Conservation (phyloP, 1,140 invertebrate genomes). For the Capitella teleta region DNA sequence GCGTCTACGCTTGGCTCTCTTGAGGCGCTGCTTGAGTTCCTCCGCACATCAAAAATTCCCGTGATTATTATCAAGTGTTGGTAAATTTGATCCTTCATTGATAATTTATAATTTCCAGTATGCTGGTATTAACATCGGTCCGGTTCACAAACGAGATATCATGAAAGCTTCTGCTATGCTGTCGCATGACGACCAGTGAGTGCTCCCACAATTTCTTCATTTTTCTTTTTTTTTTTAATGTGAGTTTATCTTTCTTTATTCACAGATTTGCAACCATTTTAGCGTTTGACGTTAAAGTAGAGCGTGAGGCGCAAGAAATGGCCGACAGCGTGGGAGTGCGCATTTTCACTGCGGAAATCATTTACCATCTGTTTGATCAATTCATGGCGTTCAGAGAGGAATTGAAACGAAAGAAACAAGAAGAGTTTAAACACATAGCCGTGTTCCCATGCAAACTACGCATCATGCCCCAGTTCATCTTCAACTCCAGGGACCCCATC, state of each 20-base stretch:
- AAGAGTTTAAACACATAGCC: slow-evolving; percentile 84
- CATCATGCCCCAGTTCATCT: slow-evolving; percentile 79
- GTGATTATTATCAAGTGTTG: too few relatives aligned
- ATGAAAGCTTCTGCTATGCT: slow-evolving; percentile 99
- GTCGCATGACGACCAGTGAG: slow-evolving; percentile 92
- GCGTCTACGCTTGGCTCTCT: slow-evolving; percentile 96
- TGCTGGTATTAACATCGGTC: slow-evolving; percentile 95
- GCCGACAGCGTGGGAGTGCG: slow-evolving; percentile 87
- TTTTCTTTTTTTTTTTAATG: too few relatives aligned
- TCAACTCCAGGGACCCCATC: slow-evolving; percentile 96
- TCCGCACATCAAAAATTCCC: slow-evolving; percentile 89
- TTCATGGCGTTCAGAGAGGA: slow-evolving; percentile 92
- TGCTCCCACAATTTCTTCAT: slow-evolving; percentile 29
- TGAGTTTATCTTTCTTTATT: slow-evolving; percentile 11
- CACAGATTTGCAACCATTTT: slow-evolving; percentile 88
- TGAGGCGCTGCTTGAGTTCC: slow-evolving; percentile 92
- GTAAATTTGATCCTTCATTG: too few relatives aligned
- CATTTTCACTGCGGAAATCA: slow-evolving; percentile 98
- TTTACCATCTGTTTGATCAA: slow-evolving; percentile 98
- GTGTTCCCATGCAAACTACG: slow-evolving; percentile 96
- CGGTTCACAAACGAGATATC: slow-evolving; percentile 97
- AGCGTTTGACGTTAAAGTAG: slow-evolving; percentile 98
- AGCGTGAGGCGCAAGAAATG: slow-evolving; percentile 91
- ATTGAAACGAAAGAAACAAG: slow-evolving; percentile 79
- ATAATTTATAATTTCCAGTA: slow-evolving; percentile 67